Evolutionary conservation across 1,140 invertebrate species (phyloP).

Genomic region (Sinonovacula constricta): DNA sequence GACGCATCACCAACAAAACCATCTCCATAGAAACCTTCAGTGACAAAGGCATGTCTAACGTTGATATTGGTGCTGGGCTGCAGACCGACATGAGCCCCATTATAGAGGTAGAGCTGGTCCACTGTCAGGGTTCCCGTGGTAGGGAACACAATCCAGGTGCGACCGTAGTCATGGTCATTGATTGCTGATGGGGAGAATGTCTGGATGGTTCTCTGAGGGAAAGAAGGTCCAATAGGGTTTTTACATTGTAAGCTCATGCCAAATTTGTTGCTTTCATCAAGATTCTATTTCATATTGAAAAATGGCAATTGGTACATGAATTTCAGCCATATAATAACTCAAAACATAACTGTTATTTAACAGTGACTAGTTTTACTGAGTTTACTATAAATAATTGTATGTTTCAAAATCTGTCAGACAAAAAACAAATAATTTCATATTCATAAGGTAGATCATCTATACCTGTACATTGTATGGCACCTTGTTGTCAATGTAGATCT

Average conservation of each 20-base stretch:
- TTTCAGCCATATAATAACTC: too few species aligned
- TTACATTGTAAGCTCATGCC: too few species aligned
- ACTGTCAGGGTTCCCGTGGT: slow-evolving; percentile 48
- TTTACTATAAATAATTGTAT: too few species aligned
- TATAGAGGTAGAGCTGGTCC: slow-evolving; percentile 60
- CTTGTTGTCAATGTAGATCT: slow-evolving; percentile 50
- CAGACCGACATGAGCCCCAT: slow-evolving; percentile 68
- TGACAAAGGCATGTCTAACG: slow-evolving; percentile 39
- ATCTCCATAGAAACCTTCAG: slow-evolving; percentile 53
- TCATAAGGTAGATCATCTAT: not conserved
- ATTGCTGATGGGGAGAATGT: slow-evolving; percentile 40
- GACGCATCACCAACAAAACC: slow-evolving; percentile 52
- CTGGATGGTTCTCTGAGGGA: slow-evolving; percentile 44
- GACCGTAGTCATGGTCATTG: slow-evolving; percentile 54
- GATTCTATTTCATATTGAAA: too few species aligned
- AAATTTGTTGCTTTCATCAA: too few species aligned
- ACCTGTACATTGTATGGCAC: slow-evolving; percentile 28
- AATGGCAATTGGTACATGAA: too few species aligned
- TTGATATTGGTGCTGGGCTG: slow-evolving; percentile 52
- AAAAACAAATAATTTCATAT: too few species aligned
- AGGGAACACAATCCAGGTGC: slow-evolving; percentile 64
- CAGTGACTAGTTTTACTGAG: too few species aligned
- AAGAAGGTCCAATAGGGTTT: too few species aligned
- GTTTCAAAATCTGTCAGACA: too few species aligned
- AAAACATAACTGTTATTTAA: too few species aligned